Conservation (phyloP, 2,113 vertebrate species). For the Onychorhynchus coronatus region DNA sequence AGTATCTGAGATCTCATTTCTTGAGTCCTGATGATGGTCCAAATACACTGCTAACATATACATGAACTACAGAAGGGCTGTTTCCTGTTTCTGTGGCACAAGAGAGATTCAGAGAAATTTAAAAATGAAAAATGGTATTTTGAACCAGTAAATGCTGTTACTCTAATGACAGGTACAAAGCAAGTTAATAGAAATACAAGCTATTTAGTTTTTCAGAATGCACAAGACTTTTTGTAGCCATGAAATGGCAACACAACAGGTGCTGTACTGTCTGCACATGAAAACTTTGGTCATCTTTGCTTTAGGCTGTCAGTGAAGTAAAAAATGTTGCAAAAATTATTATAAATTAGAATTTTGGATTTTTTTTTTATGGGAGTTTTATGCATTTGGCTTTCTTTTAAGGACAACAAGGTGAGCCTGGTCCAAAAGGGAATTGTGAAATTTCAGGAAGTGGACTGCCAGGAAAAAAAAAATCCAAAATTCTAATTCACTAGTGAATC, state of each 20-base stretch:
- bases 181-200: neutral
- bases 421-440: neutral
- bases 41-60: too few relatives aligned
- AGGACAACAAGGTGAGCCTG: neutral
- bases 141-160: neutral
- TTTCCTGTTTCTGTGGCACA: neutral
- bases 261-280: neutral
- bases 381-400: neutral
- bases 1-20: neutral
- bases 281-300: neutral
- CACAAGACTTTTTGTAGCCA: neutral
- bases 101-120: neutral
- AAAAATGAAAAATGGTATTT: neutral
- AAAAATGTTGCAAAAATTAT: neutral
- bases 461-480: neutral
- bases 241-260: neutral
- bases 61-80: neutral
- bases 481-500: too few relatives aligned
- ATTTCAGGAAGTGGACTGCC: neutral
- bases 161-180: neutral
- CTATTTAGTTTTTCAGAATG: neutral
- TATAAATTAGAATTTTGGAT: neutral
- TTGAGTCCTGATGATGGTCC: neutral
- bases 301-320: neutral
- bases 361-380: rapidly evolving